A percentile compares a stretch with the other conserved stretches of the same genome.
These are phyloP conservation scores for Pyrgilauda ruficollis DNA, from an alignment of 2,113 vertebrate species.

Conservation along the genomic window DNA sequence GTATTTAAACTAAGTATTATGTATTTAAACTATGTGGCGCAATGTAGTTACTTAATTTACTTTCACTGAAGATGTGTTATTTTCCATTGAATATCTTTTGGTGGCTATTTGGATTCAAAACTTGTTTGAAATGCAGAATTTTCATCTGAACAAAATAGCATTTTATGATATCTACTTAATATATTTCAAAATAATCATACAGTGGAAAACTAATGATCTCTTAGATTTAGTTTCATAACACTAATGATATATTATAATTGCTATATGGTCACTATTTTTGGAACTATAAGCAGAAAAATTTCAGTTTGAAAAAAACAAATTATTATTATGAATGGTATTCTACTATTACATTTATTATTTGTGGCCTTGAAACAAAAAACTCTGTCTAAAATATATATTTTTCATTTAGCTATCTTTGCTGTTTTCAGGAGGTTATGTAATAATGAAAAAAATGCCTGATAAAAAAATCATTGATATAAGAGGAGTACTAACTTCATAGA, in stretches of 20 bases:
- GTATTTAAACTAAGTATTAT: neutral
- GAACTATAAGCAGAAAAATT: neutral
- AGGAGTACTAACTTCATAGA: neutral
- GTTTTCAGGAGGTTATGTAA: neutral
- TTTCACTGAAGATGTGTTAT: neutral
- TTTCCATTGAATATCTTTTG: neutral
- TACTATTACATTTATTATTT: neutral
- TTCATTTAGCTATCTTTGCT: neutral
- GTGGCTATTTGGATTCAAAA: neutral
- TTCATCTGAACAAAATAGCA: neutral
- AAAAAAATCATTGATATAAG: neutral
- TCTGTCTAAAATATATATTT: neutral
- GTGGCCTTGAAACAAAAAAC: neutral
- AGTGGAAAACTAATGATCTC: neutral
- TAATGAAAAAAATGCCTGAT: neutral
- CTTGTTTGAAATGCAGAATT: neutral
- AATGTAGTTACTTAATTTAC: neutral
- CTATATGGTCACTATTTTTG: neutral
- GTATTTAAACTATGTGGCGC: neutral
- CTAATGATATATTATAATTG: neutral
- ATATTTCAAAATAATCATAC: neutral
- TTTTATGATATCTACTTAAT: neutral
- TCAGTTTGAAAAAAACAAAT: neutral
- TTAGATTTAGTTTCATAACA: neutral
- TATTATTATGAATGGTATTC: neutral